Evolutionary conservation across 64 coral and sea anemone genomes (phyloP).

Genomic region (Montipora efflorescens): DNA sequence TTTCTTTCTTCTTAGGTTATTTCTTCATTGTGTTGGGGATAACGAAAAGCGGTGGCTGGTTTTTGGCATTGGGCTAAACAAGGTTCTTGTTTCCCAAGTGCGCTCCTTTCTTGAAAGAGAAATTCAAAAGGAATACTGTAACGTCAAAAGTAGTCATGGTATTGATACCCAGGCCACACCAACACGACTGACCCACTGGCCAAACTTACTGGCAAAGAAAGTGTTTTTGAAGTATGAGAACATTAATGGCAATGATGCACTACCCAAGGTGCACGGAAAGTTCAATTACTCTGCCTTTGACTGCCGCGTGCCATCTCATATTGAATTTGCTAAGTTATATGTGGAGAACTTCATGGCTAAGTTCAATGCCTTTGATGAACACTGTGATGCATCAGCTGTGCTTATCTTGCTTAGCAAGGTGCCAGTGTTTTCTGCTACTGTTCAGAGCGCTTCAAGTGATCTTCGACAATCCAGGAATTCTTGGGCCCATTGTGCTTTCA

Average conservation of each 20-base stretch:
- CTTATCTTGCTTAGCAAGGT: too few species aligned
- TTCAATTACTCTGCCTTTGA: slow-evolving; percentile 24
- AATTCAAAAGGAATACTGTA: too few species aligned
- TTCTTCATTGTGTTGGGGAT: too few species aligned
- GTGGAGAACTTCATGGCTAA: slow-evolving; percentile 45
- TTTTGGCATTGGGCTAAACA: too few species aligned
- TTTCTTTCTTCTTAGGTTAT: too few species aligned
- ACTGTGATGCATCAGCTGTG: slow-evolving; percentile 13
- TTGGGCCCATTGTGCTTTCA: too few species aligned
- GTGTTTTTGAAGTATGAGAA: slow-evolving; percentile 26
- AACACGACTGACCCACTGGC: not conserved
- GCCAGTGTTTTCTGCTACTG: too few species aligned
- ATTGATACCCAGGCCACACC: slow-evolving; percentile 12
- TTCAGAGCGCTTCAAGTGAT: too few species aligned
- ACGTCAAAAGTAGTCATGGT: not conserved
- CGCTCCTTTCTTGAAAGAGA: too few species aligned
- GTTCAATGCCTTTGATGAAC: slow-evolving; percentile 17
- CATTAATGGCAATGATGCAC: slow-evolving; percentile 32
- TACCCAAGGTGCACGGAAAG: not conserved
- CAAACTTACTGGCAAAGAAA: not conserved
- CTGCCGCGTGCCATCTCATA: slow-evolving; percentile 16
- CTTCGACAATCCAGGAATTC: too few species aligned
- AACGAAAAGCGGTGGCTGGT: too few species aligned
- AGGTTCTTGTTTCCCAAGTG: too few species aligned
- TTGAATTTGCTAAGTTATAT: slow-evolving; percentile 59